phyloP scores from a whole-genome alignment of 2,797 vertebrate genomes.

The Streptopelia turtur region DNA sequence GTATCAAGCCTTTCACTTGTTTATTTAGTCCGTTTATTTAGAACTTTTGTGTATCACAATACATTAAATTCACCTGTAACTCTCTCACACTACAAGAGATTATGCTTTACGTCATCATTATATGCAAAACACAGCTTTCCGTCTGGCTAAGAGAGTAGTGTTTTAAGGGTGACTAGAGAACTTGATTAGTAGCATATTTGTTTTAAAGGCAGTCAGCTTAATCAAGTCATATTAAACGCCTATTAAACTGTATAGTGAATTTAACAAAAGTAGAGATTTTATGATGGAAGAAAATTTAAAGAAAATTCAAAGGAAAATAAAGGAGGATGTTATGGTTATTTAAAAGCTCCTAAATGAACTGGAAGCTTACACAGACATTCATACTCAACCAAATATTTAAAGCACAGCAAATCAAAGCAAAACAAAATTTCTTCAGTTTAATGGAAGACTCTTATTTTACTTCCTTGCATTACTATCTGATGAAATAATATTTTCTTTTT shows the following conservation, averaged over 20 bases:
- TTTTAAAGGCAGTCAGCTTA: constrained; percentile 33
- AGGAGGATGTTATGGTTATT: background rate
- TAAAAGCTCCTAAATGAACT: constrained; percentile 20
- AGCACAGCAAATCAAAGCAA: constrained; percentile 14
- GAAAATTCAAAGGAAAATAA: constrained; percentile 37
- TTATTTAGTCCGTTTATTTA: background rate
- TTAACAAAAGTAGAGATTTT: background rate
- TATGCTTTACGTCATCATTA: background rate
- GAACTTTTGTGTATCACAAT: background rate
- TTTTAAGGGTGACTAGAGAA: constrained; percentile 6
- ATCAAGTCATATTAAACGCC: constrained; percentile 3
- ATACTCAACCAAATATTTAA: constrained; percentile 31
- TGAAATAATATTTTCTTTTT: constrained; percentile 51
- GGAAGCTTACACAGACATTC: constrained; percentile 19
- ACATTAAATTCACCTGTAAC: background rate
- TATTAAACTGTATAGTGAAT: background rate
- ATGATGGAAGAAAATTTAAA: background rate
- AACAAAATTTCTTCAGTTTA: constrained; percentile 18
- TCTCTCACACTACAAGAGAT: background rate
- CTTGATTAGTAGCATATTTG: constrained; percentile 15
- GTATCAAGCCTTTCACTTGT: background rate
- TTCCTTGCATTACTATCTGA: constrained; percentile 22
- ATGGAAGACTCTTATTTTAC: constrained; percentile 17
- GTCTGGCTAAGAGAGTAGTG: background rate
- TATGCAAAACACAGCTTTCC: background rate